Conservation (phyloP, 2,888 invertebrate species). For the Machimus atricapillus region DNA sequence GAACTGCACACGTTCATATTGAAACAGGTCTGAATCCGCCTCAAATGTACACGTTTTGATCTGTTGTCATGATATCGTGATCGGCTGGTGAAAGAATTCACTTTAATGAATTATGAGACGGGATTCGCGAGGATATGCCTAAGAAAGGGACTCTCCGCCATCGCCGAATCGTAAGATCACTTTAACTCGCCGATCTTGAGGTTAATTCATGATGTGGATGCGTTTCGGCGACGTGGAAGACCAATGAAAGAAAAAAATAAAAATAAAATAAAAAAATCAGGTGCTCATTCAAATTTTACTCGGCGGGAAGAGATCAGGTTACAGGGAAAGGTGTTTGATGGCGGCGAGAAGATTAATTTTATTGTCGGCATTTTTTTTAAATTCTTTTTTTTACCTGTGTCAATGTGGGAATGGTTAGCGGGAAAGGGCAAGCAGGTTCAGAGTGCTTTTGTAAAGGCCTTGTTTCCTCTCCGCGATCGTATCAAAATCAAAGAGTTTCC, state of each 20-base stretch:
- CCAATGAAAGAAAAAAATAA: neutral
- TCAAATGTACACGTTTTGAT: slow-evolving; percentile 29
- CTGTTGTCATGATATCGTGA: slow-evolving; percentile 33
- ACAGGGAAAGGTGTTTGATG: neutral
- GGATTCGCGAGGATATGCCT: neutral
- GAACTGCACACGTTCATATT: slow-evolving; percentile 34
- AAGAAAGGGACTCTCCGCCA: neutral
- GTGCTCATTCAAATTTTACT: neutral
- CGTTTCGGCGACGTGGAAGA: neutral
- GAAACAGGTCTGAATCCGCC: slow-evolving; percentile 36
- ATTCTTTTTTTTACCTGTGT: neutral
- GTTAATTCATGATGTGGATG: neutral
- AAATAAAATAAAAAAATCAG: neutral
- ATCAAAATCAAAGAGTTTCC: neutral
- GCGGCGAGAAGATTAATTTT: neutral
- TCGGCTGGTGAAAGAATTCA: slow-evolving; percentile 37
- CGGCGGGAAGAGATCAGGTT: neutral
- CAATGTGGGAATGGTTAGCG: neutral
- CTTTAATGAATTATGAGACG: slow-evolving; percentile 24
- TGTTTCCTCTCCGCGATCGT: neutral
- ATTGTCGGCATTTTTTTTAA: neutral
- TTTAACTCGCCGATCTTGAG: neutral
- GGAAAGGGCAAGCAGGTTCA: neutral
- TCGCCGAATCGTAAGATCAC: neutral
- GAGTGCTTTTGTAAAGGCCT: neutral